These are phyloP conservation scores for Enteromius afrohamiltoni DNA, from an alignment of 2,797 vertebrate genomes.

Conservation along the genomic window DNA sequence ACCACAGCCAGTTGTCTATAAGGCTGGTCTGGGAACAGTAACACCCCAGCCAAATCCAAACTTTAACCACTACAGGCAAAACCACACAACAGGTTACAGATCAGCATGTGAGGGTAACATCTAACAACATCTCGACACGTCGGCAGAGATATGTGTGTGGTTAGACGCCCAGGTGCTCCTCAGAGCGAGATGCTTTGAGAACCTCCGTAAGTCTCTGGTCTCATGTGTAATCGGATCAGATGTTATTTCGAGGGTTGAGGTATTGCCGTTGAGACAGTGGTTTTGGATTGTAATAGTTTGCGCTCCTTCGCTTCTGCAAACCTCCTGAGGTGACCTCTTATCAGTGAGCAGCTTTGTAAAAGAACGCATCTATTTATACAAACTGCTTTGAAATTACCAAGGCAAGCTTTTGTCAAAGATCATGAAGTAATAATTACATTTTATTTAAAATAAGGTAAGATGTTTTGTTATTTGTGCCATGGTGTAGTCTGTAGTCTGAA, in stretches of 20 bases:
- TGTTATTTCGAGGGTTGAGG: constrained; percentile 44
- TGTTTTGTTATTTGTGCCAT: constrained; percentile 3
- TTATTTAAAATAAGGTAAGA: not conserved
- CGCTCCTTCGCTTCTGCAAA: not conserved
- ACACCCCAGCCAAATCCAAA: constrained; percentile 8
- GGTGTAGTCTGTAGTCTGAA: not conserved
- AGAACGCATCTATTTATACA: constrained; percentile 1
- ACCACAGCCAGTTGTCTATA: constrained; percentile 56
- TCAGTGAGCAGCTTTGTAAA: constrained; percentile 22
- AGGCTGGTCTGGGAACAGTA: constrained; percentile 45
- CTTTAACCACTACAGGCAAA: constrained; percentile 30
- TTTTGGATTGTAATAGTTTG: constrained; percentile 45
- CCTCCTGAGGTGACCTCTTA: constrained; percentile 36
- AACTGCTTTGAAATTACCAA: not conserved
- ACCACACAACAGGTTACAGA: constrained; percentile 50
- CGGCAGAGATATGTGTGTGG: constrained; percentile 52
- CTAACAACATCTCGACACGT: constrained; percentile 37
- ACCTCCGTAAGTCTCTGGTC: constrained; percentile 71
- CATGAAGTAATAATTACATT: constrained; percentile 11
- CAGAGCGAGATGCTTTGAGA: constrained; percentile 71
- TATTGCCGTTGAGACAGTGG: constrained; percentile 59
- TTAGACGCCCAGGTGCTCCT: constrained; percentile 61
- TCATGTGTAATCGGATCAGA: constrained; percentile 76
- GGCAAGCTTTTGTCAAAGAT: not conserved
- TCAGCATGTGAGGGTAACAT: constrained; percentile 29